Percentiles rank a stretch among this genome's conserved stretches.
Conservation (phyloP, 2,113 vertebrate species). For the Passer montanus region DNA sequence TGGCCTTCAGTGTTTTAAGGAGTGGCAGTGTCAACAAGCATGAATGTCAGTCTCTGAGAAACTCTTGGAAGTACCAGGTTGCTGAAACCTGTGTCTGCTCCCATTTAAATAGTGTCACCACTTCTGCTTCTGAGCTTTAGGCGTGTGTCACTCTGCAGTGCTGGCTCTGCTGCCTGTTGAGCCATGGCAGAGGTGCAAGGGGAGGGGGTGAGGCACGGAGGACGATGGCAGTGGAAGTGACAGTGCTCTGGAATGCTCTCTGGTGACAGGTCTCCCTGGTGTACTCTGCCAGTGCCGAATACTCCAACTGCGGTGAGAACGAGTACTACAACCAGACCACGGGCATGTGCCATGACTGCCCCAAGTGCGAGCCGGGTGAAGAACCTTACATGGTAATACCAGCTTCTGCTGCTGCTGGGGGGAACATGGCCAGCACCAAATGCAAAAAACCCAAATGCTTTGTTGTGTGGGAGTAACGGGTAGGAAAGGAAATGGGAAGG, state of each 20-base stretch:
- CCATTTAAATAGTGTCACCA: background rate
- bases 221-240: background rate
- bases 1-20: background rate
- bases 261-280: slow-evolving; percentile 84
- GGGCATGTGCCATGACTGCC: slow-evolving; percentile 90
- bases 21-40: background rate
- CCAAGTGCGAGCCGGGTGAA: slow-evolving; percentile 91
- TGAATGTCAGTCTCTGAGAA: background rate
- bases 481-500: background rate
- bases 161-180: background rate
- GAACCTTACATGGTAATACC: slow-evolving; percentile 92
- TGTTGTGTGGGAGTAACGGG: background rate
- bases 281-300: slow-evolving; percentile 82
- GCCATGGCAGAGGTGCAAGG: background rate
- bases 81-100: background rate
- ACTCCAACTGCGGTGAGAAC: slow-evolving; percentile 92
- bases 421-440: background rate
- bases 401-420: background rate
- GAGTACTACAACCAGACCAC: slow-evolving; percentile 96
- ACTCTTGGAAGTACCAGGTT: background rate
- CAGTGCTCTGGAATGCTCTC: background rate
- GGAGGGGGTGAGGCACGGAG: background rate
- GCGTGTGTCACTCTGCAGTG: background rate
- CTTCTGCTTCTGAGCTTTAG: background rate
- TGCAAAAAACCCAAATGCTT: background rate